Conservation (phyloP, 1,140 invertebrate species). For the Trachymyrmex cornetzi region DNA sequence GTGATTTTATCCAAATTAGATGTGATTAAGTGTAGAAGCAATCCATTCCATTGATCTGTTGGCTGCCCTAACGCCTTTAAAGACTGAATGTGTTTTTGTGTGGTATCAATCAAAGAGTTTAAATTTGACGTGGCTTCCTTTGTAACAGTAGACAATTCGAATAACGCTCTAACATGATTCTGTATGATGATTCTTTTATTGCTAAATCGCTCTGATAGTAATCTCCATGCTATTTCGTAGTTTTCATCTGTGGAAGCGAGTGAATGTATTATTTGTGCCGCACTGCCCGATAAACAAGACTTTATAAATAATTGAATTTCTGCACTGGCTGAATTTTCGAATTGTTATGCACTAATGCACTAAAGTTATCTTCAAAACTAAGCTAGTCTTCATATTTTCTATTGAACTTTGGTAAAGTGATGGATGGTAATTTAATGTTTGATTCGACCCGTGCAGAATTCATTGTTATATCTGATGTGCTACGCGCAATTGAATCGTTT, state of each 20-base stretch:
- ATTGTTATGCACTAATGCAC: background rate
- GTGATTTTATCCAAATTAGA: background rate
- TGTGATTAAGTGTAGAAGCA: background rate
- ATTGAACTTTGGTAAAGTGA: conserved; percentile 12
- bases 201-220: background rate
- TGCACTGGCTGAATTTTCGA: background rate
- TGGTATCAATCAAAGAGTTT: background rate
- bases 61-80: background rate
- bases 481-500: background rate
- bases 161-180: background rate
- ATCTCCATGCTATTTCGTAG: background rate
- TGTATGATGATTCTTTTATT: background rate
- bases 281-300: background rate
- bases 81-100: background rate
- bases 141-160: background rate
- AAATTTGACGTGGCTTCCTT: background rate
- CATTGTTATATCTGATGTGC: background rate
- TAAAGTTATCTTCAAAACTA: conserved; percentile 18
- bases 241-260: background rate
- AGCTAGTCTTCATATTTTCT: background rate
- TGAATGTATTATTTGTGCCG: background rate
- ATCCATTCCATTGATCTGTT: background rate
- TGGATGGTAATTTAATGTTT: background rate
- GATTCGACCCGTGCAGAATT: too few species aligned
- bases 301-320: conserved; percentile 20